Conservation (phyloP, 2,797 vertebrate species). For the Onychomys arenicola region DNA sequence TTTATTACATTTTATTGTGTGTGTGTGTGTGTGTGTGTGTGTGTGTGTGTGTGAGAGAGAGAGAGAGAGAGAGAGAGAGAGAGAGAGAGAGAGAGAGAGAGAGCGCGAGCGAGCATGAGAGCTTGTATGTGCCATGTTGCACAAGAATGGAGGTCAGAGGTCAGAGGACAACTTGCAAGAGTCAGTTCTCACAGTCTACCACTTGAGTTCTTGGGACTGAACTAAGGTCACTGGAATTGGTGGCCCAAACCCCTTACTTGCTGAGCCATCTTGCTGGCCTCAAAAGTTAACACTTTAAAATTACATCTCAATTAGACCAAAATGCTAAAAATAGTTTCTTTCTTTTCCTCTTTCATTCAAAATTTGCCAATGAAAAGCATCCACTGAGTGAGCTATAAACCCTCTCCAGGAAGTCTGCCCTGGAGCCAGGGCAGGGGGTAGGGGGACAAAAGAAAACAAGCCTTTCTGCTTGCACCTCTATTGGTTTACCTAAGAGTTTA, state of each 20-base stretch:
- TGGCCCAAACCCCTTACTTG: neutral
- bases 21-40: no score
- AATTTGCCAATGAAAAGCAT: neutral
- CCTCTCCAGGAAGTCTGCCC: neutral
- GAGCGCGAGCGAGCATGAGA: no score
- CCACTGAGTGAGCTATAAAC: neutral
- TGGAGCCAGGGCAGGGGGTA: neutral
- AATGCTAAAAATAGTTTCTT: neutral
- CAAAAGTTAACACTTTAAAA: conserved; percentile 3
- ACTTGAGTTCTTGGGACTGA: neutral
- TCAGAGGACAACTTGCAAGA: neutral
- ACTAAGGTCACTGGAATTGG: neutral
- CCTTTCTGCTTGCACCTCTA: neutral
- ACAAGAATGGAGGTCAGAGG: neutral
- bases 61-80: no score
- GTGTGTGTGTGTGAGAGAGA: no score
- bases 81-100: no score
- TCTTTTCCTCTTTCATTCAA: neutral
- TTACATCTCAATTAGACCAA: neutral
- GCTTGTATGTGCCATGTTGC: neutral
- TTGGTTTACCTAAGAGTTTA: conserved; percentile 28
- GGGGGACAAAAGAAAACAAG: neutral
- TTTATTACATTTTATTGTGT: neutral
- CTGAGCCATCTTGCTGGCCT: neutral
- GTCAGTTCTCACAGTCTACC: neutral